These are phyloP conservation scores for Prolemur simus DNA, from an alignment of 2,113 vertebrate genomes.

Conservation along the genomic window DNA sequence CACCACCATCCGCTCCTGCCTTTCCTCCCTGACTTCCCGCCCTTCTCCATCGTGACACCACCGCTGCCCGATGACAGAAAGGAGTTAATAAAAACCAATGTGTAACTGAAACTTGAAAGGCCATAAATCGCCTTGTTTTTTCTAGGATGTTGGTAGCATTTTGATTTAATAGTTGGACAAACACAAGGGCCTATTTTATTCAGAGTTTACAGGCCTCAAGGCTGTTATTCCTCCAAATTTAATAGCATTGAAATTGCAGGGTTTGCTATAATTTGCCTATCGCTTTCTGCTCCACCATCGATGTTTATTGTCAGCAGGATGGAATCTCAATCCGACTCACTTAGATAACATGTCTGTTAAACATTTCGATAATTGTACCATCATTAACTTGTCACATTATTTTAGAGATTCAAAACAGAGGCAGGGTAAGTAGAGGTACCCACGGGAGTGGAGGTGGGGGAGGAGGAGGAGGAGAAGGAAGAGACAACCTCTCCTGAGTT, in stretches of 20 bases:
- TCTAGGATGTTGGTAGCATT: conserved; percentile 86
- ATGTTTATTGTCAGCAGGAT: conserved; percentile 92
- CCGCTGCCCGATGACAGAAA: background rate
- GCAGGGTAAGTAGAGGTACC: conserved; percentile 81
- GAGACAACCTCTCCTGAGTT: background rate
- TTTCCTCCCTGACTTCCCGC: background rate
- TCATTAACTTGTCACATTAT: conserved; percentile 99
- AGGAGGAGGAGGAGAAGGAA: background rate
- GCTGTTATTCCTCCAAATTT: conserved; percentile 89
- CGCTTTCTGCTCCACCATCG: conserved; percentile 86
- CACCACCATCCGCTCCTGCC: background rate
- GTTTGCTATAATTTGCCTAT: conserved; percentile 88
- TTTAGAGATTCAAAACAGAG: conserved; percentile 93
- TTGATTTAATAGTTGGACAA: conserved; percentile 92
- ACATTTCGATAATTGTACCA: conserved; percentile 98
- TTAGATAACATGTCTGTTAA: conserved; percentile 96
- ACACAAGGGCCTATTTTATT: conserved; percentile 91
- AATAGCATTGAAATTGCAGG: conserved; percentile 92
- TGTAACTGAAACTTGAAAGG: conserved; percentile 83
- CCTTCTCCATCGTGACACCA: background rate
- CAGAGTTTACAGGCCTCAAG: conserved; percentile 88
- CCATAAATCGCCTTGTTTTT: conserved; percentile 79
- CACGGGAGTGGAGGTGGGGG: background rate
- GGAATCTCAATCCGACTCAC: conserved; percentile 95
- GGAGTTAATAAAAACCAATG: conserved; percentile 78